phyloP scores from a whole-genome alignment of 30 jellyfish, hydroid and myxozoan species.

The Turritopsis rubra region DNA sequence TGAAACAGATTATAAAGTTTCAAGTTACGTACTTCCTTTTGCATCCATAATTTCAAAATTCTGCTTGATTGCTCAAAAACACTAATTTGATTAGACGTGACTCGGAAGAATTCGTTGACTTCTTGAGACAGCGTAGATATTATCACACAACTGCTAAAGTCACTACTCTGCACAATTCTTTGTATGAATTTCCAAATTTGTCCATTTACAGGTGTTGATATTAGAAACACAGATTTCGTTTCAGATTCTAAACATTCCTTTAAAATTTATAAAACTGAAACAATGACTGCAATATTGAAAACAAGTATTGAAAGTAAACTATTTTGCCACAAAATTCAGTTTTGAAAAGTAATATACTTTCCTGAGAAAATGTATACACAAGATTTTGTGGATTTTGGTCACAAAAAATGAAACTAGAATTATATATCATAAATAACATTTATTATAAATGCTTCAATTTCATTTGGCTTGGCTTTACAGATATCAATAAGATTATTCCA shows the following conservation, averaged over 20 bases:
- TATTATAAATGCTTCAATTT: too few species aligned
- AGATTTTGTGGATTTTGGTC: too few species aligned
- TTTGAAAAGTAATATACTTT: too few species aligned
- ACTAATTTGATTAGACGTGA: background rate
- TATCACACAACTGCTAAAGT: slow-evolving; percentile 43
- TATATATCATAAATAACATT: too few species aligned
- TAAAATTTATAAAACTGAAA: background rate
- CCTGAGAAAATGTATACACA: too few species aligned
- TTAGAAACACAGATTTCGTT: slow-evolving; percentile 64
- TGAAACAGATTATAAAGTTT: background rate
- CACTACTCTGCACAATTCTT: slow-evolving; percentile 53
- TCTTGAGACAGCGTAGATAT: slow-evolving; percentile 37
- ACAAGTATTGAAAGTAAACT: too few species aligned
- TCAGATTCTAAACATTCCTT: slow-evolving; percentile 89
- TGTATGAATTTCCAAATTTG: slow-evolving; percentile 31
- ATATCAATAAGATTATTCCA: too few species aligned
- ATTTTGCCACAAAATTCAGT: too few species aligned
- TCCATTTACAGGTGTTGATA: slow-evolving; percentile 51
- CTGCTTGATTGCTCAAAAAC: slow-evolving; percentile 39
- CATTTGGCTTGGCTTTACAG: too few species aligned
- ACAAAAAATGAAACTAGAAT: too few species aligned
- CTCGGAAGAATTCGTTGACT: slow-evolving; percentile 38
- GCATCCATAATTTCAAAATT: slow-evolving; percentile 67
- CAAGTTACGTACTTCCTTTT: slow-evolving; percentile 45
- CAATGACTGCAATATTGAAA: too few species aligned